Conservation (phyloP, 2,888 invertebrate genomes). For the Gryllus longicercus region DNA sequence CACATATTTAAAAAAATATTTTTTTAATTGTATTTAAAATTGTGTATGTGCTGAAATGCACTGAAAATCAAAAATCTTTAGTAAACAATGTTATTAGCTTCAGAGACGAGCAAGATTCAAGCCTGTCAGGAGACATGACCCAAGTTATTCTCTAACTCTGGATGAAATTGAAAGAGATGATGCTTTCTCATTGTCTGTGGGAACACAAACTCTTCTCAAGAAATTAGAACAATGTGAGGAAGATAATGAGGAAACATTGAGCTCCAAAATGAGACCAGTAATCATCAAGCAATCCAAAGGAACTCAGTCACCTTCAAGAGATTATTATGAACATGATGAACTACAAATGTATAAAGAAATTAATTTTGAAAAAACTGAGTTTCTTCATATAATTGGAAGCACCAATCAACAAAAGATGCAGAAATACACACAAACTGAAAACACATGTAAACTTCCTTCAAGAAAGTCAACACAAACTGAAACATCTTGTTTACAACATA, state of each 20-base stretch:
- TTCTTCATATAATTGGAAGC: no score
- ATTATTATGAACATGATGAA: neutral
- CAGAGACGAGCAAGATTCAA: neutral
- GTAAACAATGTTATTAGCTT: neutral
- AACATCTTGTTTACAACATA: neutral
- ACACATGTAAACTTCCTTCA: neutral
- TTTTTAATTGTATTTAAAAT: no score
- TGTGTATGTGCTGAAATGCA: no score
- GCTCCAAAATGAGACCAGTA: neutral
- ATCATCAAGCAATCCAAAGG: neutral
- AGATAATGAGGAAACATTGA: neutral
- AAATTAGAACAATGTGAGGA: slow-evolving; percentile 4
- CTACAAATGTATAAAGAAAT: neutral
- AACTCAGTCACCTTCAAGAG: neutral
- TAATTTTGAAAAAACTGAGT: neutral
- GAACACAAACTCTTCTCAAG: neutral
- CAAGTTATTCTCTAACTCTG: neutral
- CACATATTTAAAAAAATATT: no score
- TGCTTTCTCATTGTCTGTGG: neutral
- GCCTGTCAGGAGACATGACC: neutral
- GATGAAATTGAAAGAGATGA: neutral
- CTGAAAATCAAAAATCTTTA: no score
- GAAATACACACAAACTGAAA: slow-evolving; percentile 35
- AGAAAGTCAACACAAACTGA: neutral
- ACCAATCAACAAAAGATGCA: slow-evolving; percentile 17